phyloP scores from a whole-genome alignment of 2,797 vertebrate species.

The Phylloscopus collybita region DNA sequence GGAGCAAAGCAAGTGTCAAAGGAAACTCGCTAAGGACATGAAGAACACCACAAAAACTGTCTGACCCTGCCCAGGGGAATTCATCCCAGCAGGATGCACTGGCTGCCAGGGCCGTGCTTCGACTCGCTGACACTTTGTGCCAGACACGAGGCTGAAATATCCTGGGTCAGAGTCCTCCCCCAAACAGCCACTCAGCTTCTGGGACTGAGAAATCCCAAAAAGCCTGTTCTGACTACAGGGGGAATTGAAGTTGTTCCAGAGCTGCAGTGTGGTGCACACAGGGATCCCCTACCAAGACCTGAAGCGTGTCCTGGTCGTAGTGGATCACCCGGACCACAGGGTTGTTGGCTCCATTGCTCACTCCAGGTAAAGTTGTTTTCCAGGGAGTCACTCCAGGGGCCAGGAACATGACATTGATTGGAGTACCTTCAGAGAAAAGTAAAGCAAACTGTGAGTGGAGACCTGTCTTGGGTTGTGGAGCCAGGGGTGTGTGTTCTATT shows the following conservation, averaged over 20 bases:
- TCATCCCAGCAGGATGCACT: background rate
- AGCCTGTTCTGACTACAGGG: background rate
- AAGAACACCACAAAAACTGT: background rate
- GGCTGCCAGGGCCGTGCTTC: background rate
- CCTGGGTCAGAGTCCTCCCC: background rate
- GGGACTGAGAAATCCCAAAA: background rate
- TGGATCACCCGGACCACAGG: conserved; percentile 89
- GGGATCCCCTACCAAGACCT: conserved; percentile 82
- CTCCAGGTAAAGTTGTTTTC: conserved; percentile 93
- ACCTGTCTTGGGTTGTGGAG: too few relatives aligned
- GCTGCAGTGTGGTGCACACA: background rate
- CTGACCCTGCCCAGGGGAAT: background rate
- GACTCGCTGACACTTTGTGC: background rate
- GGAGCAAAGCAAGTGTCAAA: background rate
- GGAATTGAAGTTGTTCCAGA: background rate
- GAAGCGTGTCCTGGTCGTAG: conserved; percentile 86
- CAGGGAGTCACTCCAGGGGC: conserved; percentile 92
- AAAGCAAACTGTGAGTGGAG: background rate
- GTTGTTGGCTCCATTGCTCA: conserved; percentile 92
- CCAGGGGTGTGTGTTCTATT: too few relatives aligned
- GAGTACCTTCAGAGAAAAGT: conserved; percentile 77
- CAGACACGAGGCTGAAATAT: background rate
- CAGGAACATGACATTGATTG: conserved; percentile 89
- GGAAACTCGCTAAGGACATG: background rate
- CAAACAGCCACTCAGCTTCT: background rate